Base-by-base conservation (phyloP, 2,888 invertebrate genomes). In the Deilephila elpenor region DNA sequence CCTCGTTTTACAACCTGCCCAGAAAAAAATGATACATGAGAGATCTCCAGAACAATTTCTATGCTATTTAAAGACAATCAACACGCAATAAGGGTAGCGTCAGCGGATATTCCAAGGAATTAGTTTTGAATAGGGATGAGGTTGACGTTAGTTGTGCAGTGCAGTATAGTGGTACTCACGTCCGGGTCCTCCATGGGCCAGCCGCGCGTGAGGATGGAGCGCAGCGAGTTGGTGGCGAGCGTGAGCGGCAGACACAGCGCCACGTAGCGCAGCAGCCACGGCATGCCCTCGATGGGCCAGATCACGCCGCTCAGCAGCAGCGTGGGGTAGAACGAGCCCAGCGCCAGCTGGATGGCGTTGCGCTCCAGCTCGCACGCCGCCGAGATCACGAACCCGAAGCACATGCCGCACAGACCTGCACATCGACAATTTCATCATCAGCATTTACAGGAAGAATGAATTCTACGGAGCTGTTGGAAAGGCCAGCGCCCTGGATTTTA, bases 251-350 rank as follows among this genome's bases (percentile, higher is more conserved):
- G 95, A 82, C 97, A 96, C 67, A 97, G 96, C 1, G 98, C 97
- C 72, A 98, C 96, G 90, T 98, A 98, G 80, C 97, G 95, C 53
- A 99, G 93, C 75, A 97, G 95, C 82, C 96, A 95, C 3, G 99
- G 99, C 98, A 99, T 99, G 76, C 98, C 98, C 89, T 99, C 98
- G 77, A 99, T 97, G 75, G 99, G 99, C 99, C 99, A 99, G 86
- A 99, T 98, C 59, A 99, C 98, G 74, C 99, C 99, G 83, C 98
- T 98, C 70, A 99, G 96, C 74, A 99, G 93, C 29, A 99, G 95
- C 25, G 98, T 98, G 29, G 99, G 99, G 93, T 99, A 99, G 95
- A 99, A 98, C 64, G 98, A 98, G 70, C 99, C 99, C 25, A 99
- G 95, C 0, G 99, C 98, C 78, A 98, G 92, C 86, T 99, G 98